A percentile compares a stretch with the other conserved stretches of the same genome.
Conservation (phyloP, 2,888 invertebrate genomes). For the Operophtera brumata region DNA sequence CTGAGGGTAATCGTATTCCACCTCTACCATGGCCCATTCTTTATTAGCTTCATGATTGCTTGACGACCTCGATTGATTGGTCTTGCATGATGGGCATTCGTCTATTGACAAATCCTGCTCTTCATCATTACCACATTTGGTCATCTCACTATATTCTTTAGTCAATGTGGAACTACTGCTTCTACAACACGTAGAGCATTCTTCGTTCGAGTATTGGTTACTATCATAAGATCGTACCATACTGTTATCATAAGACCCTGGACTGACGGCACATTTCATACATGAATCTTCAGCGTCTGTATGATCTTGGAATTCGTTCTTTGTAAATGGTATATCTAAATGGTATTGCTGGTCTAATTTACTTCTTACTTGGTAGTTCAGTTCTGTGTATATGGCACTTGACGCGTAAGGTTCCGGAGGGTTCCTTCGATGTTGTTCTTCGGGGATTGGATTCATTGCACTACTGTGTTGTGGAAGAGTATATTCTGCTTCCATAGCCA, state of each 20-base stretch:
- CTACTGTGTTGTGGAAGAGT: constrained; percentile 71
- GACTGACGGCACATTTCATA: constrained; percentile 78
- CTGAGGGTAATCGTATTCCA: constrained; percentile 75
- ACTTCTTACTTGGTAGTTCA: constrained; percentile 66
- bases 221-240: constrained; percentile 73
- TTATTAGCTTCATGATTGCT: constrained; percentile 71
- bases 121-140: constrained; percentile 69
- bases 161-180: constrained; percentile 74
- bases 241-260: constrained; percentile 79
- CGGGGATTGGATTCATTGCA: constrained; percentile 59
- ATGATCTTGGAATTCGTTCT: constrained; percentile 59
- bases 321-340: constrained; percentile 16
- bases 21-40: constrained; percentile 73
- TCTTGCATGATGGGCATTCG: constrained; percentile 74
- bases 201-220: constrained; percentile 74
- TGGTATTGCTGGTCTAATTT: constrained; percentile 11
- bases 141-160: constrained; percentile 77
- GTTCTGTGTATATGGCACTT: constrained; percentile 82
- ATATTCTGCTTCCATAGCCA: constrained; percentile 75
- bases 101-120: constrained; percentile 70
- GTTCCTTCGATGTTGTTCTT: constrained; percentile 60
- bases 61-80: constrained; percentile 69
- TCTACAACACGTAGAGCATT: constrained; percentile 73
- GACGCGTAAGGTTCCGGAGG: constrained; percentile 88
- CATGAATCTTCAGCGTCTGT: constrained; percentile 79